Evolutionary conservation across 2,888 invertebrate genomes (phyloP).

Genomic region (Malacosoma neustria): DNA sequence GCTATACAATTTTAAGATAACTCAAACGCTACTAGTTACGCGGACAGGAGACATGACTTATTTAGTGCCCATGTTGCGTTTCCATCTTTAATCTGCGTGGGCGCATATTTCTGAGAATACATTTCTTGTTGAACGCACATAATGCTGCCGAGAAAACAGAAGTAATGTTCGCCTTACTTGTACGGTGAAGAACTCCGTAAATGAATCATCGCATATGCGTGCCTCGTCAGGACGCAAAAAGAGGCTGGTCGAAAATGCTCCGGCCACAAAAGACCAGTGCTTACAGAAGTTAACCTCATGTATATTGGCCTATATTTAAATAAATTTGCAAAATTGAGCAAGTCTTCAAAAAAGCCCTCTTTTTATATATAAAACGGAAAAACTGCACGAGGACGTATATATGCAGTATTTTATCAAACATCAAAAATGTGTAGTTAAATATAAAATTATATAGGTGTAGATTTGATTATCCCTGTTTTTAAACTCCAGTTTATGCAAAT

Average conservation of each 20-base stretch:
- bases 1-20: constrained; percentile 40
- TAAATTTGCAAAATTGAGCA: no score
- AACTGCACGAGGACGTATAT: no score
- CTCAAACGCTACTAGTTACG: constrained; percentile 47
- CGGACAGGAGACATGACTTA: constrained; percentile 61
- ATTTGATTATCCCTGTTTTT: no score
- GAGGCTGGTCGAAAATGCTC: constrained; percentile 70
- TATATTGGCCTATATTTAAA: no score
- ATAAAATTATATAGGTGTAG: no score
- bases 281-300: no score
- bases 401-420: no score
- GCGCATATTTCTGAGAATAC: constrained; percentile 70
- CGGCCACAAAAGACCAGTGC: no score
- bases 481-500: no score
- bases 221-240: constrained; percentile 65
- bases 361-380: no score
- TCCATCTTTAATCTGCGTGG: constrained; percentile 71
- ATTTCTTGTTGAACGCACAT: constrained; percentile 65
- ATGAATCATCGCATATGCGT: constrained; percentile 72
- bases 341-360: no score
- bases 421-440: no score
- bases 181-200: constrained; percentile 65
- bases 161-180: constrained; percentile 68
- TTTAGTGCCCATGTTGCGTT: constrained; percentile 68
- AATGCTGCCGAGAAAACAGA: constrained; percentile 69